Conservation (phyloP, 2,797 vertebrate species). For the Sebastes oblongus region DNA sequence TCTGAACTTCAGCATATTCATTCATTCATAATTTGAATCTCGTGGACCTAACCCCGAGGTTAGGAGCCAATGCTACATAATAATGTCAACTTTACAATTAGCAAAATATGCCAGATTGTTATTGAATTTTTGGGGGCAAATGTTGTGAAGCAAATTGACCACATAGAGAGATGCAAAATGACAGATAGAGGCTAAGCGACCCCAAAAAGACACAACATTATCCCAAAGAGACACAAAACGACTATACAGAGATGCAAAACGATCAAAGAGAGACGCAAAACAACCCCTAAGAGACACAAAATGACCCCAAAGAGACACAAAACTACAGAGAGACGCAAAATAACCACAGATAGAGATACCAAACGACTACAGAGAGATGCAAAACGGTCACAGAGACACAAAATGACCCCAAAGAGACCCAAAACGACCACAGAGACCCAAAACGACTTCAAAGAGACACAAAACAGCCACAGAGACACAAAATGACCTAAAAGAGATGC, state of each 20-base stretch:
- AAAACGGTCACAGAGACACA: not conserved
- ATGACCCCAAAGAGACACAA: too few relatives aligned
- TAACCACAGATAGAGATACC: too few relatives aligned
- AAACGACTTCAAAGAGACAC: not conserved
- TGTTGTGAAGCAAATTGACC: not conserved
- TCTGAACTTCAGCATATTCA: not conserved
- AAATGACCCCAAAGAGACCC: not conserved
- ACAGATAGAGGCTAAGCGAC: not conserved
- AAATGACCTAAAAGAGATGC: not conserved
- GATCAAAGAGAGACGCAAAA: too few relatives aligned
- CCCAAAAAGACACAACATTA: not conserved
- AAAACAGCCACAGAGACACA: not conserved
- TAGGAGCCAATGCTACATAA: too few relatives aligned
- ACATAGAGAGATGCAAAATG: not conserved
- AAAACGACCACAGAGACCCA: accelerated
- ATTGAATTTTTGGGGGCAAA: too few relatives aligned
- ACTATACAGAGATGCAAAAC: not conserved
- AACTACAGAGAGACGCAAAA: too few relatives aligned
- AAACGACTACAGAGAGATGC: not conserved
- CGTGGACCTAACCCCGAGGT: accelerated
- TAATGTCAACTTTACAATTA: too few relatives aligned
- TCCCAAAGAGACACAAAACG: not conserved
- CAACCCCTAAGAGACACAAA: too few relatives aligned
- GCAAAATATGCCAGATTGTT: too few relatives aligned
- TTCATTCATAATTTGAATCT: not conserved